phyloP scores from a whole-genome alignment of 2,888 invertebrate species.

The Petrolisthes cinctipes region DNA sequence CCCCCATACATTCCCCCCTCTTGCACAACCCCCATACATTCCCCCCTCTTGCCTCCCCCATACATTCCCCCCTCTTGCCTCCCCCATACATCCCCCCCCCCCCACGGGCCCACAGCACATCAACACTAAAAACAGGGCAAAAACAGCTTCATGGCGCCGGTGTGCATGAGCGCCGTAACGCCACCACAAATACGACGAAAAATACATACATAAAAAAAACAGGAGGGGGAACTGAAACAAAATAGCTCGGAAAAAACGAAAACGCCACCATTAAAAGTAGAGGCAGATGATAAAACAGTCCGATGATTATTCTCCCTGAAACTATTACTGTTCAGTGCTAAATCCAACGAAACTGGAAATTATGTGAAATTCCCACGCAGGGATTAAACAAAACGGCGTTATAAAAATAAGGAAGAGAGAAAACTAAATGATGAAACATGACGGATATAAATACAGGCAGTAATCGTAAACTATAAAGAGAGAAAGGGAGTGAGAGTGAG shows the following conservation, averaged over 20 bases:
- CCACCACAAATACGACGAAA: slow-evolving; percentile 1
- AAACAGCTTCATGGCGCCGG: not conserved
- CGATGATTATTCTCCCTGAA: slow-evolving; percentile 18
- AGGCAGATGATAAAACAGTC: slow-evolving; percentile 12
- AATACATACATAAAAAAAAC: slow-evolving; percentile 9
- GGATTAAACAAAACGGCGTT: slow-evolving; percentile 17
- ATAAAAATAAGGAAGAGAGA: slow-evolving; percentile 11
- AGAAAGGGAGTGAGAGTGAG: slow-evolving; percentile 18
- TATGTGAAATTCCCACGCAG: slow-evolving; percentile 18
- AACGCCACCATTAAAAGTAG: slow-evolving; percentile 5
- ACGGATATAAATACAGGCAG: not conserved
- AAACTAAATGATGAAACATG: slow-evolving; percentile 4
- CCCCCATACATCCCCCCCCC: not conserved
- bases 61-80: not conserved
- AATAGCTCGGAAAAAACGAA: slow-evolving; percentile 6
- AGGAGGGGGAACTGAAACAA: not conserved
- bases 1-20: not conserved
- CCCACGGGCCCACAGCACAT: not conserved
- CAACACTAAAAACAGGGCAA: slow-evolving; percentile 1
- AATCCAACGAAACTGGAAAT: not conserved
- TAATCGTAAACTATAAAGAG: not conserved
- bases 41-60: not conserved
- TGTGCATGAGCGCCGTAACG: slow-evolving; percentile 8
- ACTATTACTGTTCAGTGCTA: slow-evolving; percentile 9
- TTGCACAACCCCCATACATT: not conserved